phyloP scores from a whole-genome alignment of 2,113 vertebrate genomes.

The Seriola aureovittata region DNA sequence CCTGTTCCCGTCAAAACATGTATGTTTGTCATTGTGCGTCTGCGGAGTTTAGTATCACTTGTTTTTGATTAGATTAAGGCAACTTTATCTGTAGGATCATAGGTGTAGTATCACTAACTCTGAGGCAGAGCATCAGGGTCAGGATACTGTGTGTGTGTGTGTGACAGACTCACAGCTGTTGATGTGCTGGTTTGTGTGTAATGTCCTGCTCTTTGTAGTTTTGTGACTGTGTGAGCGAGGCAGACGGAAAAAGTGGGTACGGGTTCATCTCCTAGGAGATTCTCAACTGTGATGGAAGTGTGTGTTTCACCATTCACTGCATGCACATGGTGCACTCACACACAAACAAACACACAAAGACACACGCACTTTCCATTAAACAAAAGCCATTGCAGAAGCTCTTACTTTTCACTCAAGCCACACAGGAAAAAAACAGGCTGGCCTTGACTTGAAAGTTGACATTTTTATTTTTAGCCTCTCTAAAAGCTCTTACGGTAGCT shows the following conservation, averaged over 20 bases:
- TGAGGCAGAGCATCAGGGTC: conserved; percentile 37
- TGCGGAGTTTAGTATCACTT: conserved; percentile 44
- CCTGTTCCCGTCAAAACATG: conserved; percentile 7
- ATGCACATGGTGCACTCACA: conserved; percentile 25
- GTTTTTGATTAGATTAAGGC: conserved; percentile 66
- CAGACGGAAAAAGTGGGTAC: conserved; percentile 1
- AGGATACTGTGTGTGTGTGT: background rate
- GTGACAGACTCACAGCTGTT: conserved; percentile 36
- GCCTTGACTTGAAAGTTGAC: conserved; percentile 55
- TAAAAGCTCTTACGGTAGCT: conserved; percentile 76
- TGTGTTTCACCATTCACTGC: conserved; percentile 31
- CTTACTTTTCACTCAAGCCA: conserved; percentile 41
- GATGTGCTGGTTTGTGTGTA: conserved; percentile 29
- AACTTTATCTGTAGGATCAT: conserved; percentile 65
- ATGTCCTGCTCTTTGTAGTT: conserved; percentile 29
- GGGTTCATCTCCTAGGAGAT: conserved; percentile 51
- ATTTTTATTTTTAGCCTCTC: conserved; percentile 71
- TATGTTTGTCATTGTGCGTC: conserved; percentile 9
- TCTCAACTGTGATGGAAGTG: conserved; percentile 16
- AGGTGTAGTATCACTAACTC: conserved; percentile 54
- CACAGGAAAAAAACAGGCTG: conserved; percentile 19
- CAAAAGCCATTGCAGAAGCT: conserved; percentile 20
- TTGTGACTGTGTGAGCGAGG: conserved; percentile 13
- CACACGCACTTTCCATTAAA: conserved; percentile 55
- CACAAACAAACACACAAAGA: conserved; percentile 3